phyloP scores from a whole-genome alignment of 2,888 invertebrate species.

The Mesochorus sp. region DNA sequence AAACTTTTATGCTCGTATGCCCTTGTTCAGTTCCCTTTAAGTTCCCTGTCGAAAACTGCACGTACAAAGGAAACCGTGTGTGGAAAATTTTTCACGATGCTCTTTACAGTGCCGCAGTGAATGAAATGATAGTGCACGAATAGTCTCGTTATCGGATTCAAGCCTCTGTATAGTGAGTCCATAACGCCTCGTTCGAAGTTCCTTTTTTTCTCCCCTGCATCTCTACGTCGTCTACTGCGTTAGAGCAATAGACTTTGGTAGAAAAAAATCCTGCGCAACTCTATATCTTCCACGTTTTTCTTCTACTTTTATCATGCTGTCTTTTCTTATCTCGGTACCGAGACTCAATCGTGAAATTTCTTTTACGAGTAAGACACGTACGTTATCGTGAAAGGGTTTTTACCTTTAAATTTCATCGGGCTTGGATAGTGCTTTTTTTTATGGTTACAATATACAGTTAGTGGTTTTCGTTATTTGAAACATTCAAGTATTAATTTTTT shows the following conservation, averaged over 20 bases:
- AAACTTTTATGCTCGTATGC: constrained; percentile 38
- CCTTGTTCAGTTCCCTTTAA: constrained; percentile 10
- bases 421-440: not conserved
- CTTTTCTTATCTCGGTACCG: constrained; percentile 3
- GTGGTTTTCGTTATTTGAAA: no score
- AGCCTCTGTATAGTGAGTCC: constrained; percentile 5
- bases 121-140: constrained; percentile 33
- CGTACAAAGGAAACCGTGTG: not conserved
- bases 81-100: constrained; percentile 30
- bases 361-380: not conserved
- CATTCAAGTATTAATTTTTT: no score
- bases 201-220: not conserved
- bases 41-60: not conserved
- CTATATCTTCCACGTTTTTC: not conserved
- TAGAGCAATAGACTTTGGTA: not conserved
- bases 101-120: not conserved
- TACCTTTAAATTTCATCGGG: not conserved
- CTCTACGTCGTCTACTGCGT: constrained; percentile 12
- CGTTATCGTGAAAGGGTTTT: not conserved
- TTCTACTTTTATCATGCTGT: not conserved
- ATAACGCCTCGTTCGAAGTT: constrained; percentile 8
- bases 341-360: constrained; percentile 17
- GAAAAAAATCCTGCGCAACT: constrained; percentile 1
- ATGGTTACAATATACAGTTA: no score
- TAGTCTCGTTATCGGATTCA: constrained; percentile 53